Conservation (phyloP, 2,113 vertebrate genomes). For the Nicator chloris region DNA sequence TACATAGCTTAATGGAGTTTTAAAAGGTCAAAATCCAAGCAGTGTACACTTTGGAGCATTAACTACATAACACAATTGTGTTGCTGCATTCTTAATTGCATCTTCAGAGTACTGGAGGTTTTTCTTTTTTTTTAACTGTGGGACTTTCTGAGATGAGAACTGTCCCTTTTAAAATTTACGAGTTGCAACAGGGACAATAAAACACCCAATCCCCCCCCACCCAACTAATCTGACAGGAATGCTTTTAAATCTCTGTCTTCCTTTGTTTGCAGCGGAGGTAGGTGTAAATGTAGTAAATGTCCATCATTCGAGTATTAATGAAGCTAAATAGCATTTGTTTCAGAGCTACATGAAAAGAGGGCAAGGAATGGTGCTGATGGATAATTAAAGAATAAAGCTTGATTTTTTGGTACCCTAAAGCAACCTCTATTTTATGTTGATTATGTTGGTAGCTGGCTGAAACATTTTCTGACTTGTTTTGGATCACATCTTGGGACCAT, state of each 20-base stretch:
- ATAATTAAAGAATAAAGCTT: not conserved
- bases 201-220: too few species aligned
- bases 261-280: not conserved
- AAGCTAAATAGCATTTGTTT: not conserved
- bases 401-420: not conserved
- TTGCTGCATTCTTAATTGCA: slow-evolving; percentile 52
- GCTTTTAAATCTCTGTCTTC: not conserved
- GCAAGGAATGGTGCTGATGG: not conserved
- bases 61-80: slow-evolving; percentile 3
- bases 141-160: not conserved
- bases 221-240: not conserved
- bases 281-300: not conserved
- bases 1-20: slow-evolving; percentile 75
- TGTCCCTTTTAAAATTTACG: not conserved
- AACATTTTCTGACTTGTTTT: not conserved
- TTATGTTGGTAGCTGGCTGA: not conserved
- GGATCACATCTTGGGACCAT: not conserved
- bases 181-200: not conserved
- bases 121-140: not conserved
- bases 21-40: slow-evolving; percentile 68
- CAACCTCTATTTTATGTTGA: not conserved
- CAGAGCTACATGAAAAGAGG: not conserved
- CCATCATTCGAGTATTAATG: not conserved
- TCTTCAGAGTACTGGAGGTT: not conserved
- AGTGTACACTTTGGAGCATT: slow-evolving; percentile 35